Evolutionary conservation across 2,113 vertebrate genomes (phyloP).

Genomic region (Pardalotus punctatus): DNA sequence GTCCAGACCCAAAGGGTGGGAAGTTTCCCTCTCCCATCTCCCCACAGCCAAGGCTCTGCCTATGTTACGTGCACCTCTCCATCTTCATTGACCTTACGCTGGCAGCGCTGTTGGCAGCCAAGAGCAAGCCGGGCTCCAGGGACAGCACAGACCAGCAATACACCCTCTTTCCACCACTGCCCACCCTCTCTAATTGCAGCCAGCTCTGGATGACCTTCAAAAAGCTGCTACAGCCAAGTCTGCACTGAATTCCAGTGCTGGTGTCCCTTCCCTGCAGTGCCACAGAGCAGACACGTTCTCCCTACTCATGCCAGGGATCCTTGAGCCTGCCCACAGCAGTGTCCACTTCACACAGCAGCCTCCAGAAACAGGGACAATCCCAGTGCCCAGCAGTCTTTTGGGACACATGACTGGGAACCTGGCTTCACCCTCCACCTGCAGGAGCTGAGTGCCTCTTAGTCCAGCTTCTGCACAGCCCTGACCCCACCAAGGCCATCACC

Average conservation of each 20-base stretch:
- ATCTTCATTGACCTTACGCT: no score
- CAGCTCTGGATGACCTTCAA: not conserved
- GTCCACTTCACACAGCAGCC: not conserved
- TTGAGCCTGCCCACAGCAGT: not conserved
- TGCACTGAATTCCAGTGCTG: not conserved
- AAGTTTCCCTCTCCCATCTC: not conserved
- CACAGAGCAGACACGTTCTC: not conserved
- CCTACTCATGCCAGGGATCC: accelerated
- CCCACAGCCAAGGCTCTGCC: not conserved
- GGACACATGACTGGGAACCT: accelerated
- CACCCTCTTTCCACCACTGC: not conserved
- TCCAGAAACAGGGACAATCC: not conserved
- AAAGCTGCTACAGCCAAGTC: not conserved
- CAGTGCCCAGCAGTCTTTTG: not conserved
- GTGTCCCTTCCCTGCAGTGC: not conserved
- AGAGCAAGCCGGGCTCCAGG: not conserved
- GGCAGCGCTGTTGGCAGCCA: not conserved
- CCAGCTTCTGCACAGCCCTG: not conserved
- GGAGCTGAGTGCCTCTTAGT: not conserved
- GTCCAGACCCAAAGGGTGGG: not conserved
- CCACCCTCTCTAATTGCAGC: not conserved
- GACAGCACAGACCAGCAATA: not conserved
- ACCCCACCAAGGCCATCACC: not conserved
- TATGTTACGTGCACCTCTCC: accelerated
- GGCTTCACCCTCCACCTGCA: not conserved